Percentiles rank a stretch among this genome's conserved stretches.
These are phyloP conservation scores for Triops longicaudatus DNA, from an alignment of 1,140 invertebrate genomes.

Conservation along the genomic window DNA sequence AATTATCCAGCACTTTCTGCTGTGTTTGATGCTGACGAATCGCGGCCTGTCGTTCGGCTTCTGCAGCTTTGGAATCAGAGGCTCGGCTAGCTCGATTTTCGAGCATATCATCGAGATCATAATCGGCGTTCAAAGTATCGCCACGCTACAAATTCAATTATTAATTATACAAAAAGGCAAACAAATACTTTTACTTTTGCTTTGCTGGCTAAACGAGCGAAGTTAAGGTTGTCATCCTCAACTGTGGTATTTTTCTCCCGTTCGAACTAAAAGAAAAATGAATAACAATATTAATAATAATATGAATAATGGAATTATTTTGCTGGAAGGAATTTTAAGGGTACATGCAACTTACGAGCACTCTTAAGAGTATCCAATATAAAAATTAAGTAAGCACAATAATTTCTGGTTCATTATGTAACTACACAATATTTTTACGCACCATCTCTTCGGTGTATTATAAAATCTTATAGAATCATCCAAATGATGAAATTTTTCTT, in stretches of 20 bases:
- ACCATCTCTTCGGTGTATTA: neutral
- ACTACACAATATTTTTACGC: too few relatives aligned
- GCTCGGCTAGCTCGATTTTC: slow-evolving; percentile 58
- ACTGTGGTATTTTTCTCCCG: slow-evolving; percentile 74
- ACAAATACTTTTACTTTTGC: slow-evolving; percentile 37
- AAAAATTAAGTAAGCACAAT: too few relatives aligned
- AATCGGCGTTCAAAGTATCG: slow-evolving; percentile 57
- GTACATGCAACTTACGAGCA: too few relatives aligned
- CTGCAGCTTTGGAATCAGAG: slow-evolving; percentile 51
- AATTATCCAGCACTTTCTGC: slow-evolving; percentile 63
- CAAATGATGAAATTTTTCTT: slow-evolving; percentile 20
- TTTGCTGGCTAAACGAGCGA: slow-evolving; percentile 62
- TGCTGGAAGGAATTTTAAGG: neutral
- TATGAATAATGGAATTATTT: neutral
- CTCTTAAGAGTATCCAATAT: too few relatives aligned
- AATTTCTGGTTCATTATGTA: too few relatives aligned
- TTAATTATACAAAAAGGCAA: neutral
- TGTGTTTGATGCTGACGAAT: slow-evolving; percentile 62
- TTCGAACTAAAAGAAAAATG: slow-evolving; percentile 60
- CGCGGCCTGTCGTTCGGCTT: slow-evolving; percentile 56
- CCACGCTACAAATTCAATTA: slow-evolving; percentile 39
- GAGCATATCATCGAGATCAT: slow-evolving; percentile 80
- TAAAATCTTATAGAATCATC: neutral
- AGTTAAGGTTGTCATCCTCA: slow-evolving; percentile 70
- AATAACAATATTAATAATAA: slow-evolving; percentile 19